Percentiles rank a stretch among this genome's conserved stretches.
phyloP scores from a whole-genome alignment of 1,140 invertebrate genomes.

The Cotesia glomerata region DNA sequence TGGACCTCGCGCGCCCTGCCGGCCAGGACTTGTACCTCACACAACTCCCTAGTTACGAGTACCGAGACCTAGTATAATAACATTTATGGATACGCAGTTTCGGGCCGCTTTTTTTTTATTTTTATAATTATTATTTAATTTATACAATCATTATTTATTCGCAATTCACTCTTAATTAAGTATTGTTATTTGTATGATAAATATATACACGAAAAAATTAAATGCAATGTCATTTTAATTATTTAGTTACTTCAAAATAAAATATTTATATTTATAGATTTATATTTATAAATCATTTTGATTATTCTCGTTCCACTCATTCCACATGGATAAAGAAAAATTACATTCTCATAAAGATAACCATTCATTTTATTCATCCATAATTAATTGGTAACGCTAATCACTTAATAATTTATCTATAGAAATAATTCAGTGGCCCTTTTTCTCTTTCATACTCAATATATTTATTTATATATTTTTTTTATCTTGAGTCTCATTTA shows the following conservation, averaged over 20 bases:
- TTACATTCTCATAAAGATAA: background rate
- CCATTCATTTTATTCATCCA: slow-evolving; percentile 16
- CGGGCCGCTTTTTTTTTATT: background rate
- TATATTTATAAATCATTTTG: slow-evolving; percentile 11
- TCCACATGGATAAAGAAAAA: background rate
- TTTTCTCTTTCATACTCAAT: slow-evolving; percentile 5
- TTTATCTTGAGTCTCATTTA: slow-evolving; percentile 31
- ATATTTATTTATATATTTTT: slow-evolving; percentile 6
- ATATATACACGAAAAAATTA: background rate
- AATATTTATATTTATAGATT: background rate
- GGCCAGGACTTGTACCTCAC: slow-evolving; percentile 65
- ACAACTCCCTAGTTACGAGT: slow-evolving; percentile 66
- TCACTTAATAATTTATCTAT: slow-evolving; percentile 45
- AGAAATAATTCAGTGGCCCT: slow-evolving; percentile 32
- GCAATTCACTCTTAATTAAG: background rate
- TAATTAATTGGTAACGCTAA: slow-evolving; percentile 37
- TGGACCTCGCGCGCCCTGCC: slow-evolving; percentile 63
- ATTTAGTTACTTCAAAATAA: slow-evolving; percentile 5
- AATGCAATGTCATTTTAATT: background rate
- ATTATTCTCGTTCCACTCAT: slow-evolving; percentile 13
- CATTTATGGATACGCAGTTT: slow-evolving; percentile 20
- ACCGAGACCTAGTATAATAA: slow-evolving; percentile 59
- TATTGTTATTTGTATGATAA: background rate
- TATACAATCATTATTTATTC: background rate
- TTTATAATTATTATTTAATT: background rate